Evolutionary conservation across 2,888 invertebrate genomes (phyloP), one percentile per base, ranked within the genome.

Genomic region (Escarpia spicata): DNA sequence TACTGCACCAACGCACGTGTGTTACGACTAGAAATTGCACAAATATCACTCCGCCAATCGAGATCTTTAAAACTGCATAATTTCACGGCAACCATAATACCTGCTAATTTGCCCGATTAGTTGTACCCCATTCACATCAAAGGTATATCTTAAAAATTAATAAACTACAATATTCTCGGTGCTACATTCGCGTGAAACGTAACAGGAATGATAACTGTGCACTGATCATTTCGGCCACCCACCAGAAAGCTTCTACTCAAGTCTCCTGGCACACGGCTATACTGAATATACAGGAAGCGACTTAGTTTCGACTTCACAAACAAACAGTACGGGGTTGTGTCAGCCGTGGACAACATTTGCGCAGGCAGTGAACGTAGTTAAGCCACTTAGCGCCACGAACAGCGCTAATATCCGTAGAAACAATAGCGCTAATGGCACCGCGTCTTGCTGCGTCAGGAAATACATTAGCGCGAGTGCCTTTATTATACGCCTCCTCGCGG

Each of bases 261-360:
- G 1, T 52, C 75, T 75, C 19, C 75, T 26, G 75, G n/a, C 75
- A 26, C n/a, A 6, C 75, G 75, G 75, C 75, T 26, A 75, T 2
- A 26, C 26, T 75, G 75, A 75, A 75, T 75, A 26, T 26, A 26
- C 19, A 15, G 75, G 75, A 75, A 75, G n/a, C 75, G 75, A 75
- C 75, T 75, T 75, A 75, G 75, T 26, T 19, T 75, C 75, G 75
- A 75, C 75, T 75, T 75, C 26, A 75, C 75, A 75, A 75, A 75
- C 75, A 75, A 75, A 75, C 75, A 75, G 75, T 26, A 19, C 75
- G 75, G 75, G 75, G 75, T 75, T n/a, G 75, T 75, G n/a, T 75
- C 75, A 75, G 75, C 75, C 75, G 52, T 26, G 26, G 75, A 75
- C 75, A 75, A 75, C 75, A 75, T 75, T 75, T 75, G 26, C n/a